Conservation (phyloP, 2,797 vertebrate species). For the Morelia viridis region DNA sequence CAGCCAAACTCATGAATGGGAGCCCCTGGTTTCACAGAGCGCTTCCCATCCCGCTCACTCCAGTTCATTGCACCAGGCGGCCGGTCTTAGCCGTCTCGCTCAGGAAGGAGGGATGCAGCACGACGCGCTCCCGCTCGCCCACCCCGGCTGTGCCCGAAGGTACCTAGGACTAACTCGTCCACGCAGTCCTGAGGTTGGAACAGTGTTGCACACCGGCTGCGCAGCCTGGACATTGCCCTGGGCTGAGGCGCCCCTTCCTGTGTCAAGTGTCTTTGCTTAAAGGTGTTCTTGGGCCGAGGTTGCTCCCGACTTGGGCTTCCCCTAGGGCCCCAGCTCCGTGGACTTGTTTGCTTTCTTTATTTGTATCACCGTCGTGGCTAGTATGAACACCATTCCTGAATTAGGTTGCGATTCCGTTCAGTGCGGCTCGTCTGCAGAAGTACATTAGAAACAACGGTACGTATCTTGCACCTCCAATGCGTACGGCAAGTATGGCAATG, state of each 20-base stretch:
- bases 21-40: not conserved
- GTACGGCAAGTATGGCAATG: slow-evolving; percentile 15
- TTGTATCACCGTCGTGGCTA: too few species aligned
- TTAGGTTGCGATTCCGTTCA: not conserved
- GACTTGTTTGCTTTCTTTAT: not conserved
- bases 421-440: not conserved
- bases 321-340: not conserved
- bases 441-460: not conserved
- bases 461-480: slow-evolving; percentile 27
- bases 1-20: too few species aligned
- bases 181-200: not conserved
- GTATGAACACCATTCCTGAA: not conserved
- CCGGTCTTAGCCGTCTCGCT: not conserved
- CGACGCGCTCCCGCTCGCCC: not conserved
- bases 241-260: not conserved
- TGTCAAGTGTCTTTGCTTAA: not conserved
- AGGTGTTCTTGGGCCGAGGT: not conserved
- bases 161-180: not conserved
- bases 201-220: too few species aligned
- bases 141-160: not conserved
- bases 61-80: not conserved
- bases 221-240: not conserved
- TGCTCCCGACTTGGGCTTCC: not conserved
- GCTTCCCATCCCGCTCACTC: not conserved
- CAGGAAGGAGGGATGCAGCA: not conserved